Percentiles rank a stretch among this genome's conserved stretches.
phyloP scores from a whole-genome alignment of 2,888 invertebrate species.

The Hylaea fasciaria region DNA sequence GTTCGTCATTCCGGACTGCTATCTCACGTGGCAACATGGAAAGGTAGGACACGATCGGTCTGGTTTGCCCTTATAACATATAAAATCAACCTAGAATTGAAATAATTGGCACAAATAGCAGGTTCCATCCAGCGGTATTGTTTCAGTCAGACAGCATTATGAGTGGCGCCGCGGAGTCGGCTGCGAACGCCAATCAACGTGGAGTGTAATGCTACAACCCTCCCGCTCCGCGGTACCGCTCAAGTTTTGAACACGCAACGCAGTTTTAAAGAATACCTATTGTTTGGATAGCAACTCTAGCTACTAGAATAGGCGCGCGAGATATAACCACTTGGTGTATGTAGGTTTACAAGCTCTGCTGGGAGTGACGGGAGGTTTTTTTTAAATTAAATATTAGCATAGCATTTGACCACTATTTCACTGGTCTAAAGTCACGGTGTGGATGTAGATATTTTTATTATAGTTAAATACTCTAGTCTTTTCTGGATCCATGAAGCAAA shows the following conservation, averaged over 20 bases:
- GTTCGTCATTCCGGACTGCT: too few relatives aligned
- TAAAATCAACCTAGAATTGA: slow-evolving; percentile 11
- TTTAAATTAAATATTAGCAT: too few relatives aligned
- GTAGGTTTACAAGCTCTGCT: too few relatives aligned
- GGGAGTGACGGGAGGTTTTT: too few relatives aligned
- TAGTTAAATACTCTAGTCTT: too few relatives aligned
- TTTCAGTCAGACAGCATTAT: slow-evolving; percentile 40
- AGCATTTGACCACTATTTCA: too few relatives aligned
- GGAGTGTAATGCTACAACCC: slow-evolving; percentile 47
- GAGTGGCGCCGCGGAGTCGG: slow-evolving; percentile 61
- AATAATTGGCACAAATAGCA: slow-evolving; percentile 24
- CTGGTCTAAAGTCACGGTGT: too few relatives aligned
- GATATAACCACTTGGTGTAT: not conserved
- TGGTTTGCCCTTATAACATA: not conserved
- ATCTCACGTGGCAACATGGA: too few relatives aligned
- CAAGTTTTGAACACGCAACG: slow-evolving; percentile 55
- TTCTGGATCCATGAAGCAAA: too few relatives aligned
- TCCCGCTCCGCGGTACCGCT: slow-evolving; percentile 32
- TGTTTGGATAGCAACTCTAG: slow-evolving; percentile 17
- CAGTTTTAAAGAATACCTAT: slow-evolving; percentile 46
- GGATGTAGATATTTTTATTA: too few relatives aligned
- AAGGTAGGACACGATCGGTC: too few relatives aligned
- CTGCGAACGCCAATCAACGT: slow-evolving; percentile 58
- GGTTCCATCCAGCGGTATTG: slow-evolving; percentile 14
- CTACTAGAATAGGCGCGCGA: not conserved